These are phyloP conservation scores for Phyllopteryx taeniolatus DNA, from an alignment of 2,113 vertebrate genomes.

Conservation along the genomic window DNA sequence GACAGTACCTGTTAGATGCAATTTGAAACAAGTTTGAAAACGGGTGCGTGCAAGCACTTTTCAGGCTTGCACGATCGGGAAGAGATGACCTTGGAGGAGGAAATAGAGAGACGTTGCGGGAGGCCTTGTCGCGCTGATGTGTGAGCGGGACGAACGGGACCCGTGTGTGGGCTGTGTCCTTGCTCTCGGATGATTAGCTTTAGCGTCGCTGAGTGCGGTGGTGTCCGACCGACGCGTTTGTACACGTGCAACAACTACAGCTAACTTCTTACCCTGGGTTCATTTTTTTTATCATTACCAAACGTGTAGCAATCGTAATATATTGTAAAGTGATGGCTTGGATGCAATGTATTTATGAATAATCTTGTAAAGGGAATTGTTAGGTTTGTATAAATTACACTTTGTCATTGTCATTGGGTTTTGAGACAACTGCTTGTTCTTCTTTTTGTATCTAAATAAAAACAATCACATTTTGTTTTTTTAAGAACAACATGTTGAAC, in stretches of 20 bases:
- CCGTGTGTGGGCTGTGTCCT: constrained; percentile 52
- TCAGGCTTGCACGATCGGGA: constrained; percentile 28
- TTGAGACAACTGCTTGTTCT: constrained; percentile 50
- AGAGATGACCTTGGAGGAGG: constrained; percentile 33
- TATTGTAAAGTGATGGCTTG: constrained; percentile 80
- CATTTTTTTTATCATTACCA: constrained; percentile 59
- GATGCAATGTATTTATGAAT: constrained; percentile 80
- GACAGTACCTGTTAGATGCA: not conserved
- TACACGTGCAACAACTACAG: constrained; percentile 62
- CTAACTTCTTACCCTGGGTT: constrained; percentile 68
- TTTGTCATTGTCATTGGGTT: constrained; percentile 40
- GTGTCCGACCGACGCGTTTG: constrained; percentile 70
- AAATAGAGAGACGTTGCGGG: constrained; percentile 28
- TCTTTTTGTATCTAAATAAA: constrained; percentile 54
- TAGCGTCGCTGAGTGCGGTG: constrained; percentile 73
- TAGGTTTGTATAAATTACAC: constrained; percentile 29
- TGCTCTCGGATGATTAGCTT: constrained; percentile 64
- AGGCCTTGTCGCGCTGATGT: constrained; percentile 46
- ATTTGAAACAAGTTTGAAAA: constrained; percentile 32
- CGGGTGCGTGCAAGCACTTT: constrained; percentile 45
- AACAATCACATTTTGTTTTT: constrained; percentile 21
- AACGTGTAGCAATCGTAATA: constrained; percentile 78
- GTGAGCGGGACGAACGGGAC: constrained; percentile 59
- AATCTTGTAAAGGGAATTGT: constrained; percentile 67
- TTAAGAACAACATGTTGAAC: constrained; percentile 34